Conservation (phyloP, 2,888 invertebrate species). For the Trilocha varians region DNA sequence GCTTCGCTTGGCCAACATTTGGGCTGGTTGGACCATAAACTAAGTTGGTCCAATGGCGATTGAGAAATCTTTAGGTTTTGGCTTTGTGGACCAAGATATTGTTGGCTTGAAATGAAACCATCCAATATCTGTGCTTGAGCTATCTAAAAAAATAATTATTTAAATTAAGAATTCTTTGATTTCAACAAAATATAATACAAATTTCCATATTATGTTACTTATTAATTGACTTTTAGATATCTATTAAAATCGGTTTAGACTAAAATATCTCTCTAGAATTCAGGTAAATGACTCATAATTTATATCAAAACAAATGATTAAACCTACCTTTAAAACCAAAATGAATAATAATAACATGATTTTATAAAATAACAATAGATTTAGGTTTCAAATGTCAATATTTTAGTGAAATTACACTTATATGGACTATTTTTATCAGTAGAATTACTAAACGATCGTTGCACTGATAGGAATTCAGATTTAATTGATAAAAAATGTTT, state of each 20-base stretch:
- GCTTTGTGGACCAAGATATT: background rate
- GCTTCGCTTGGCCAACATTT: conserved; percentile 24
- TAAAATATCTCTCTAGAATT: no score
- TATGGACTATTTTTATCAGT: conserved; percentile 3
- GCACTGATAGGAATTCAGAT: no score
- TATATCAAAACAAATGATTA: background rate
- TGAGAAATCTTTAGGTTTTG: background rate
- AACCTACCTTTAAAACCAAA: background rate
- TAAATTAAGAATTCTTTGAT: background rate
- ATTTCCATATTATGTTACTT: background rate
- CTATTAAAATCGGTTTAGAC: no score
- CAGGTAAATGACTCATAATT: no score
- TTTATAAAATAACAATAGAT: background rate
- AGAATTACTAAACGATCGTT: no score
- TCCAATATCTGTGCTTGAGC: conserved; percentile 5
- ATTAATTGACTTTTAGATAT: no score
- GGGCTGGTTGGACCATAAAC: conserved; percentile 9
- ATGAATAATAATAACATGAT: background rate
- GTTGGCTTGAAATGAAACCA: background rate
- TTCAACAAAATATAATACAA: background rate
- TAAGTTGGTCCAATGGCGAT: background rate
- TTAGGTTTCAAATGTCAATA: background rate
- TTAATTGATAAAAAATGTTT: no score
- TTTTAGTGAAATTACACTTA: background rate
- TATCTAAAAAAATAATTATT: conserved; percentile 10